Conservation (phyloP, 1,140 invertebrate species). For the Dendroctonus ponderosae region DNA sequence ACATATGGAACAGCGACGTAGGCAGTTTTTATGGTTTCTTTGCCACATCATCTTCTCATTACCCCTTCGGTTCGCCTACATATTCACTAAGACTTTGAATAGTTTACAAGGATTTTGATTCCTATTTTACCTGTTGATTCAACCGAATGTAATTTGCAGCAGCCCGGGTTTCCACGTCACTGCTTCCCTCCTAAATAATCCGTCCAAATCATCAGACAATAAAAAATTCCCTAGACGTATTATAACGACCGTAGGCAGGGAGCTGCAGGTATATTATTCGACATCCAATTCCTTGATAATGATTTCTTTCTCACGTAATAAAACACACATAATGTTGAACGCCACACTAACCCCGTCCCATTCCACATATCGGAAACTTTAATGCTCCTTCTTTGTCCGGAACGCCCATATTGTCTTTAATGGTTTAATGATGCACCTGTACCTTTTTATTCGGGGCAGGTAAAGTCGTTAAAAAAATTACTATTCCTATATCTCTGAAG, state of each 20-base stretch:
- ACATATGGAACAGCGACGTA: conserved; percentile 19
- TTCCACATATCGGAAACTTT: not conserved
- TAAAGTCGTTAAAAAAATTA: conserved; percentile 18
- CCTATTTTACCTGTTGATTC: too few relatives aligned
- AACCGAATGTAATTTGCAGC: too few relatives aligned
- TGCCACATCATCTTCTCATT: too few relatives aligned
- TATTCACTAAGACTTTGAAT: too few relatives aligned
- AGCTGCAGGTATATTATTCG: conserved; percentile 36
- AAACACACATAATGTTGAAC: conserved; percentile 31
- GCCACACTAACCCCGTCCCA: conserved; percentile 5
- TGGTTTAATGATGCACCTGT: conserved; percentile 28
- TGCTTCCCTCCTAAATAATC: too few relatives aligned
- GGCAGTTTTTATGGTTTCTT: not conserved
- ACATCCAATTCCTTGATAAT: conserved; percentile 39
- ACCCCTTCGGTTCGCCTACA: too few relatives aligned
- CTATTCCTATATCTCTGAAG: too few relatives aligned
- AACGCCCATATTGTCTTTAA: conserved; percentile 30
- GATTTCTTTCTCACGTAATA: conserved; percentile 44
- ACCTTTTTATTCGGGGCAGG: conserved; percentile 23
- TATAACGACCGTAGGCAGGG: conserved; percentile 36
- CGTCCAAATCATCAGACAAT: conserved; percentile 28
- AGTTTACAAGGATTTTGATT: too few relatives aligned
- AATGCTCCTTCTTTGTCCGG: not conserved
- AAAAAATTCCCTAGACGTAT: conserved; percentile 41
- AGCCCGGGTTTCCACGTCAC: too few relatives aligned